Base-by-base conservation (phyloP, 2,113 vertebrate genomes). In the Arenaria interpres region DNA sequence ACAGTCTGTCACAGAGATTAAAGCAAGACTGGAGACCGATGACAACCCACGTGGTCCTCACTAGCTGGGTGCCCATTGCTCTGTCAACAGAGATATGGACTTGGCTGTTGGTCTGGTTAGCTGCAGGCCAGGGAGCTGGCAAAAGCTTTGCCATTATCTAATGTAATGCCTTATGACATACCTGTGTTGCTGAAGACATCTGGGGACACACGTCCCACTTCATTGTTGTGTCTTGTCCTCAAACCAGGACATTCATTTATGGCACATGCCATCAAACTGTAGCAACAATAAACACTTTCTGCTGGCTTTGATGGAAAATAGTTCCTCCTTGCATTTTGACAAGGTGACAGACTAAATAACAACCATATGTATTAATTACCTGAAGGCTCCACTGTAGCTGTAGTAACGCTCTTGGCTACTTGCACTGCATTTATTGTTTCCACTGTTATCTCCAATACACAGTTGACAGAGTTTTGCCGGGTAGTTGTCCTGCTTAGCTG, bases 381-480 rank as follows among this genome's bases (percentile, higher is more conserved):
- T 99, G 98, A 99, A 99, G 87, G 99, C 99, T 32, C 99, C 99
- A 0, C 96, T 92, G 95, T 99, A 98, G 56, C 98, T 98, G 15
- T 99, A 99, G 18, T 98, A 99, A 43, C 90, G 96, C 92, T 99
- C 99, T 92, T 98, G 98, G 80, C 97, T 98, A 89, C 97, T 99
- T 86, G 98, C 98, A 24, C 96, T 98, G 67, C 99, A 99, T 91
- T 98, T 98, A 95, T 98, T 96, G 14, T 97, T 69, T 35, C 99
- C 99, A 7, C 32, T 95, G 35, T 46, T 43, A 45, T 99, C 99
- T 33, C 99, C 99, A 17, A 97, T 90, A 60, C 99, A 99, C 10
- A 99, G 97, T 0, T 94, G 83, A 21, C 99, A 99, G 66, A 99
- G 98, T 24, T 96, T 98, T 64, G 90, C 17, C 8, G 99, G 99